Conservation (phyloP, 64 coral and sea anemone genomes). For the Trachythela sp. region DNA sequence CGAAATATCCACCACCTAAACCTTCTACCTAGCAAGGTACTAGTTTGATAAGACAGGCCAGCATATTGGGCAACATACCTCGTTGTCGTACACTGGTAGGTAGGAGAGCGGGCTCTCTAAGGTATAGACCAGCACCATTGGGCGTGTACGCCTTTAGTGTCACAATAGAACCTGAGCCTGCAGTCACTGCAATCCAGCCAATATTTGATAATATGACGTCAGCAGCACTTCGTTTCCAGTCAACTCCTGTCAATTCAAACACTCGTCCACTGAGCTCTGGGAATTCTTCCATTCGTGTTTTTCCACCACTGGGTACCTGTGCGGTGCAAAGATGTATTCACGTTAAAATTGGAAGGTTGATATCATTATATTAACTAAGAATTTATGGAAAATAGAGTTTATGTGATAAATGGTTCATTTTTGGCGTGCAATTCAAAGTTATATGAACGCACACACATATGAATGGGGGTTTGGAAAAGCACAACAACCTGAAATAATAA, state of each 20-base stretch:
- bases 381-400: not conserved
- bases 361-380: not conserved
- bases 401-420: not conserved
- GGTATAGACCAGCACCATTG: constrained; percentile 56
- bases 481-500: no score
- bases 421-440: not conserved
- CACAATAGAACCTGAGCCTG: constrained; percentile 68
- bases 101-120: constrained; percentile 70
- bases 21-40: no score
- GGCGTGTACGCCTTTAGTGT: constrained; percentile 76
- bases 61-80: constrained; percentile 71
- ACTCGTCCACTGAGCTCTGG: constrained; percentile 52
- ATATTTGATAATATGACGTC: constrained; percentile 81
- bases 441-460: no score
- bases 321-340: no score
- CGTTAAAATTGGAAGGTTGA: no score
- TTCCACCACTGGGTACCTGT: constrained; percentile 41
- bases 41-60: no score
- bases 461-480: no score
- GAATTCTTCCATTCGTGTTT: constrained; percentile 68
- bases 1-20: no score
- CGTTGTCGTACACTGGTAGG: constrained; percentile 65
- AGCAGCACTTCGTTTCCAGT: constrained; percentile 85
- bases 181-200: constrained; percentile 91
- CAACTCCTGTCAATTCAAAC: constrained; percentile 53